These are phyloP conservation scores for Lethrus apterus DNA, from an alignment of 1,140 invertebrate species.

Conservation along the genomic window DNA sequence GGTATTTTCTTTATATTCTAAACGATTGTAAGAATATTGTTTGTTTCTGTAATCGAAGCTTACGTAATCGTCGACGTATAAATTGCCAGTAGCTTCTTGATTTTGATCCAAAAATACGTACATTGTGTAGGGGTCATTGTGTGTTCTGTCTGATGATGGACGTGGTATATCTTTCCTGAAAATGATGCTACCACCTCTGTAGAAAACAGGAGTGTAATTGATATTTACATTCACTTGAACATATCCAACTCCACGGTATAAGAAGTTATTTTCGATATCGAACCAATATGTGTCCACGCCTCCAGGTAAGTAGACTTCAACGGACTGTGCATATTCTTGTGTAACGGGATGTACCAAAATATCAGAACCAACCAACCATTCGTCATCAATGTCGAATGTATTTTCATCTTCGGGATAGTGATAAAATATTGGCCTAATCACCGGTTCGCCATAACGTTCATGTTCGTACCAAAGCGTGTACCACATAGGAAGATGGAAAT, in stretches of 20 bases:
- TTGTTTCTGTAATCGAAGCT: slow-evolving; percentile 74
- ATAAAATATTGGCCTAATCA: slow-evolving; percentile 82
- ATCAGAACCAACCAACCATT: slow-evolving; percentile 68
- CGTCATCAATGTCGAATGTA: slow-evolving; percentile 74
- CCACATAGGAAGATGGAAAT: slow-evolving; percentile 85
- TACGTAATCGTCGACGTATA: slow-evolving; percentile 87
- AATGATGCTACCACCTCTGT: slow-evolving; percentile 15
- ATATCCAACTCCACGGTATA: slow-evolving; percentile 48
- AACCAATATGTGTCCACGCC: slow-evolving; percentile 74
- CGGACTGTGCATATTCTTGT: slow-evolving; percentile 62
- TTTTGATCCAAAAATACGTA: slow-evolving; percentile 40
- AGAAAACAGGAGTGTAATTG: slow-evolving; percentile 12
- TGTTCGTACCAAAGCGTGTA: slow-evolving; percentile 92
- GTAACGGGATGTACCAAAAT: slow-evolving; percentile 80
- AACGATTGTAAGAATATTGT: slow-evolving; percentile 55
- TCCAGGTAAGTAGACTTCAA: slow-evolving; percentile 83
- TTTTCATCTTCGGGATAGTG: slow-evolving; percentile 77
- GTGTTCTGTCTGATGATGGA: neutral
- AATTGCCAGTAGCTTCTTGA: slow-evolving; percentile 61
- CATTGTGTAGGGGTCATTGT: slow-evolving; percentile 10
- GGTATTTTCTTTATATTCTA: neutral
- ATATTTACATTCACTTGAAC: slow-evolving; percentile 53
- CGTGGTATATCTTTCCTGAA: slow-evolving; percentile 7
- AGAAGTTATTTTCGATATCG: slow-evolving; percentile 70
- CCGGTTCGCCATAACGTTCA: slow-evolving; percentile 66